A percentile compares a stretch with the other conserved stretches of the same genome.
Evolutionary conservation across 2,113 vertebrate species (phyloP).

Genomic region (Sinocyclocheilus rhinocerous): DNA sequence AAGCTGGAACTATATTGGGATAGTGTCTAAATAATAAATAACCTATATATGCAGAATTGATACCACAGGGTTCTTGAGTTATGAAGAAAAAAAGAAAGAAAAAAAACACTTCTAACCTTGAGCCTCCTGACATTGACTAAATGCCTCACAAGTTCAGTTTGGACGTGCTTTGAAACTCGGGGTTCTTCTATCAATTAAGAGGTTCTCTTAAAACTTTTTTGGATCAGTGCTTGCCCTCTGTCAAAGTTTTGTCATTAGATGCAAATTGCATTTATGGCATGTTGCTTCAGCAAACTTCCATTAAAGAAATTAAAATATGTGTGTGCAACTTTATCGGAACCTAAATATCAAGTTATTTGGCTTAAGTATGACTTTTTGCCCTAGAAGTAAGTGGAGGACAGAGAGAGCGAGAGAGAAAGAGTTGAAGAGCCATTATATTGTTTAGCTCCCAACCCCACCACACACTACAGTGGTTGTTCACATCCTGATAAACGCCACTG

Average conservation of each 20-base stretch:
- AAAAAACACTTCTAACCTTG: not conserved
- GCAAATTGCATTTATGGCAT: conserved; percentile 32
- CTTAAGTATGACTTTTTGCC: not conserved
- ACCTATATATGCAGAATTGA: not conserved
- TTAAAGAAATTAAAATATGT: conserved; percentile 48
- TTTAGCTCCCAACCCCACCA: conserved; percentile 39
- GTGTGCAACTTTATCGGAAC: not conserved
- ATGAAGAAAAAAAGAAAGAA: not conserved
- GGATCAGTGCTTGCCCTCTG: conserved; percentile 23
- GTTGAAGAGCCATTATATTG: conserved; percentile 19
- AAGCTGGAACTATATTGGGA: not conserved
- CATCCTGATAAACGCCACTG: conserved; percentile 28
- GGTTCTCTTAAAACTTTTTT: not conserved
- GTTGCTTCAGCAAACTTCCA: conserved; percentile 40
- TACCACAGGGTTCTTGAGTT: not conserved
- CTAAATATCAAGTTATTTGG: conserved; percentile 19
- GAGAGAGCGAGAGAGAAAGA: not conserved
- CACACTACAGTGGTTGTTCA: conserved; percentile 37
- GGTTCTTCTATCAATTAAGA: not conserved
- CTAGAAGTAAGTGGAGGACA: not conserved
- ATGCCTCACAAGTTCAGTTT: not conserved
- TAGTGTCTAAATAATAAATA: not conserved
- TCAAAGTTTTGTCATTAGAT: conserved; percentile 36
- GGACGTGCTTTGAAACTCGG: not conserved
- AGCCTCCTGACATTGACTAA: not conserved